Percentiles rank a stretch among this genome's conserved stretches.
Conservation (phyloP, 1,140 invertebrate species). For the Asobara japonica region DNA sequence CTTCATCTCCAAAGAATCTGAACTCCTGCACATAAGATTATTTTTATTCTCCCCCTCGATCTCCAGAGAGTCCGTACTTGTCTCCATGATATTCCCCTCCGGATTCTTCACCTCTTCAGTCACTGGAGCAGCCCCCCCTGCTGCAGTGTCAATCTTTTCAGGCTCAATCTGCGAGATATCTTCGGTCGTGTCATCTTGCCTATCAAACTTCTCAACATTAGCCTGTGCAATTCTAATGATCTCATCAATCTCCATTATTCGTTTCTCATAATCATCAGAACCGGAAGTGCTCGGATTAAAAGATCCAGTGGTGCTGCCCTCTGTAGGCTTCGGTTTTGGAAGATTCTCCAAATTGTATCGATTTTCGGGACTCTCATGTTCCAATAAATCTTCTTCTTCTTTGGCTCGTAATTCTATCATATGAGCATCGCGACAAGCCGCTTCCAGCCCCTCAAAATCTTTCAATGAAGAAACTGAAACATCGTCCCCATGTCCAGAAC, state of each 20-base stretch:
- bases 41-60: constrained; percentile 60
- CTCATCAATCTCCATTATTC: constrained; percentile 79
- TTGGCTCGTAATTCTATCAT: constrained; percentile 83
- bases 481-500: constrained; percentile 84
- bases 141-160: constrained; percentile 43
- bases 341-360: constrained; percentile 60
- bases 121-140: constrained; percentile 45
- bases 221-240: constrained; percentile 77
- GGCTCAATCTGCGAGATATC: constrained; percentile 63
- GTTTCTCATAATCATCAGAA: constrained; percentile 75
- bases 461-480: constrained; percentile 91
- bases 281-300: constrained; percentile 70
- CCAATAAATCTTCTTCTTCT: constrained; percentile 85
- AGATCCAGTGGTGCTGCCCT: constrained; percentile 51
- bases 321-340: constrained; percentile 47
- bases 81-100: constrained; percentile 66
- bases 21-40: constrained; percentile 58
- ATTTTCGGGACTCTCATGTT: constrained; percentile 76
- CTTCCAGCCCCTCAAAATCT: constrained; percentile 94
- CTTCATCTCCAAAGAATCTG: constrained; percentile 63
- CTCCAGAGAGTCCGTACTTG: constrained; percentile 74
- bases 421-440: constrained; percentile 84
- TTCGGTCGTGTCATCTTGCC: constrained; percentile 66
- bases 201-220: constrained; percentile 75
- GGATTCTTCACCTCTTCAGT: constrained; percentile 26